Conservation (phyloP, 2,888 invertebrate genomes). For the Meiosimyza decipiens region DNA sequence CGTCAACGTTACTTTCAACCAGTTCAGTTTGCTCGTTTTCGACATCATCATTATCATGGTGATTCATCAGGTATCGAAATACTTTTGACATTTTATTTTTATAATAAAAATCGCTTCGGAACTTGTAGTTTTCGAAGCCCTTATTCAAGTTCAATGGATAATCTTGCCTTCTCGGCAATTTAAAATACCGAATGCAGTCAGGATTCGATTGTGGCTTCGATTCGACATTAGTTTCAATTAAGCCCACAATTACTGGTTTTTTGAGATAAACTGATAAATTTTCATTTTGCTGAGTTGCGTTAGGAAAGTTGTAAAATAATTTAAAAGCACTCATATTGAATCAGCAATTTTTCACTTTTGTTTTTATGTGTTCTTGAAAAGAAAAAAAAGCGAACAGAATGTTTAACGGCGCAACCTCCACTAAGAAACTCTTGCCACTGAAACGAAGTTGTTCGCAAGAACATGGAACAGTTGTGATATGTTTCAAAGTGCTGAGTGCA, state of each 20-base stretch:
- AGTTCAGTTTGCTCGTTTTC: background rate
- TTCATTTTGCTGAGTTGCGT: background rate
- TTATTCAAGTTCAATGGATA: constrained; percentile 26
- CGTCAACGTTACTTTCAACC: background rate
- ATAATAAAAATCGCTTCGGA: background rate
- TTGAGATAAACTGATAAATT: background rate
- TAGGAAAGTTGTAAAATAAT: constrained; percentile 3
- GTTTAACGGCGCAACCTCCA: too few species aligned
- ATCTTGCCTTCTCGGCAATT: background rate
- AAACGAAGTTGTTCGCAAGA: too few species aligned
- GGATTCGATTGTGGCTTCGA: background rate
- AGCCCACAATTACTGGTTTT: background rate
- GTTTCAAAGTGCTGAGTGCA: too few species aligned
- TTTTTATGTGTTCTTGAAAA: too few species aligned
- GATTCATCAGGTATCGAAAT: constrained; percentile 9
- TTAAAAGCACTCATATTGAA: constrained; percentile 11
- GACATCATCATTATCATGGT: background rate
- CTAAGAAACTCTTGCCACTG: too few species aligned
- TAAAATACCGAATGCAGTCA: constrained; percentile 10
- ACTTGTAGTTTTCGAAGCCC: background rate
- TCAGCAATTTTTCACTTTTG: too few species aligned
- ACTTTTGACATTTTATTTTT: constrained; percentile 6
- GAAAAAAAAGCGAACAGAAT: too few species aligned
- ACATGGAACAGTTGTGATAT: too few species aligned
- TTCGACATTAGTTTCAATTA: background rate